Percentiles rank a stretch among this genome's conserved stretches.
Conservation (phyloP, 2,797 vertebrate genomes). For the Peromyscus attwateri region DNA sequence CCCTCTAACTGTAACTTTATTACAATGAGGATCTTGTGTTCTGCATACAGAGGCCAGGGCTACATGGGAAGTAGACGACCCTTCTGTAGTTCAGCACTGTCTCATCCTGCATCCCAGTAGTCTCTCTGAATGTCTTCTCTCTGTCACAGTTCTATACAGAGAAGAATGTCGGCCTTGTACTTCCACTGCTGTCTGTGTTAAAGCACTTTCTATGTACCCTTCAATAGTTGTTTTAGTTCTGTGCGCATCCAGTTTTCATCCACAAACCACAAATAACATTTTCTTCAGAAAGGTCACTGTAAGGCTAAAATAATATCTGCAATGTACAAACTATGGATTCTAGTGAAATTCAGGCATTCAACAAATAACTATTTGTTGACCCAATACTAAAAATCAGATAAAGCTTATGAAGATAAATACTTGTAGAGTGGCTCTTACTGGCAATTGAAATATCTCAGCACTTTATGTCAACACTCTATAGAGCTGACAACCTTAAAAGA, state of each 20-base stretch:
- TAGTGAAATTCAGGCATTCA: background rate
- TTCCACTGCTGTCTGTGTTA: background rate
- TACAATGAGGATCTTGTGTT: background rate
- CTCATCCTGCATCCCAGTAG: background rate
- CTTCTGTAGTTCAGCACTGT: background rate
- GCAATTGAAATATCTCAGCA: constrained; percentile 29
- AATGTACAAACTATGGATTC: background rate
- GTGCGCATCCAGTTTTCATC: background rate
- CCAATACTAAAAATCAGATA: background rate
- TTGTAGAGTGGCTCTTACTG: background rate
- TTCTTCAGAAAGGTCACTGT: background rate
- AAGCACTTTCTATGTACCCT: background rate
- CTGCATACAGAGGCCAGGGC: background rate
- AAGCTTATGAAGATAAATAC: constrained; percentile 26
- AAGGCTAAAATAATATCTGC: background rate
- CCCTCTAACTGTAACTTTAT: background rate
- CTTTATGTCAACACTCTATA: background rate
- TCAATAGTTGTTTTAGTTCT: background rate
- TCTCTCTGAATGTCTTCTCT: background rate
- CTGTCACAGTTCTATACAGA: background rate
- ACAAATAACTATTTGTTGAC: background rate
- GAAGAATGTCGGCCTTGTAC: background rate
- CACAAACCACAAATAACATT: constrained; percentile 1
- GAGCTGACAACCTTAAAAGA: background rate
- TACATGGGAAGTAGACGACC: background rate